Evolutionary conservation across 2,113 vertebrate genomes (phyloP).

Genomic region (Anas platyrhynchos): DNA sequence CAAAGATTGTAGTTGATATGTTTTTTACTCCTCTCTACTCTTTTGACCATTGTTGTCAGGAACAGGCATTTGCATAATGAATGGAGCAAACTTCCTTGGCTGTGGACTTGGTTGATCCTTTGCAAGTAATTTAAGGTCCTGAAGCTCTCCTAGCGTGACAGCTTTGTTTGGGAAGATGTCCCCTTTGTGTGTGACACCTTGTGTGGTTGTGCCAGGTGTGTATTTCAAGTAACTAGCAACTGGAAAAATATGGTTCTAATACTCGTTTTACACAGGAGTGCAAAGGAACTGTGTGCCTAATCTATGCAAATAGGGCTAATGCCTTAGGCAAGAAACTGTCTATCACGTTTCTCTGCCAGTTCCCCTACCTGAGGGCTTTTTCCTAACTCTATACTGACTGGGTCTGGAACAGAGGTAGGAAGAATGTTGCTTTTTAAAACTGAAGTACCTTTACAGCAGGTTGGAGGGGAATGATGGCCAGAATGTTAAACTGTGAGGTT

Average conservation of each 20-base stretch:
- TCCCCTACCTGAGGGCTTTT: slow-evolving; percentile 14
- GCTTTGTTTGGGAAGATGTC: neutral
- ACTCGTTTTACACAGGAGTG: neutral
- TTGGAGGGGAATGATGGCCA: neutral
- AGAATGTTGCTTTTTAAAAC: neutral
- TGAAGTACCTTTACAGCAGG: neutral
- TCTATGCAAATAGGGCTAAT: neutral
- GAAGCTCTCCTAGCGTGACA: neutral
- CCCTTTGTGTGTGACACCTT: neutral
- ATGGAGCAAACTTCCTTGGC: neutral
- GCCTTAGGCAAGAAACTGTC: neutral
- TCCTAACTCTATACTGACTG: neutral
- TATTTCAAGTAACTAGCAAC: neutral
- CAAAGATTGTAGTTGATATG: neutral
- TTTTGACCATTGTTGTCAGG: neutral
- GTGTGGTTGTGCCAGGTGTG: neutral
- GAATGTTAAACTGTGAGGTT: neutral
- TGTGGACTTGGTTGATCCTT: neutral
- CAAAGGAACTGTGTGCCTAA: neutral
- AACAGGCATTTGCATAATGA: neutral
- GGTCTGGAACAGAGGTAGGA: neutral
- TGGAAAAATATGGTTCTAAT: neutral
- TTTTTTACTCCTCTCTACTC: neutral
- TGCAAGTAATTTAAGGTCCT: neutral
- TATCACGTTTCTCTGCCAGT: slow-evolving; percentile 13